phyloP scores from a whole-genome alignment of 2,888 invertebrate species.

The Netelia virgata region DNA sequence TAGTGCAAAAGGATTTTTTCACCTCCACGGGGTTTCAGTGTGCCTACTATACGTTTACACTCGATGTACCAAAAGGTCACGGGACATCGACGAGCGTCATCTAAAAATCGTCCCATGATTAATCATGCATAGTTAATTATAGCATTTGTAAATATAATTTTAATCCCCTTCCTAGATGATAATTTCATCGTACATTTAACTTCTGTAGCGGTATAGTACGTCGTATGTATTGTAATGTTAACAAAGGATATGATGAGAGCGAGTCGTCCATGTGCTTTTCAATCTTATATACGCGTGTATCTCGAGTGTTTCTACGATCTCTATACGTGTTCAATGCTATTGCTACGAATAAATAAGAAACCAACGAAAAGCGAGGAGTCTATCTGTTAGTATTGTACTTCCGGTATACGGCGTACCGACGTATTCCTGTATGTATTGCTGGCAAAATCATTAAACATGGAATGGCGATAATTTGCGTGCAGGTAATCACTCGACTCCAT shows the following conservation, averaged over 20 bases:
- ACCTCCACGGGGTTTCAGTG: not conserved
- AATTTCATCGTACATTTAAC: constrained; percentile 19
- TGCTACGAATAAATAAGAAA: constrained; percentile 51
- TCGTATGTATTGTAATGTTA: constrained; percentile 7
- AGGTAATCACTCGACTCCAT: constrained; percentile 9
- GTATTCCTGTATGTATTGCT: not conserved
- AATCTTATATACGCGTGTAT: not conserved
- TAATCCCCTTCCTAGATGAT: constrained; percentile 26
- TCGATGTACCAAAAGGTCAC: constrained; percentile 11
- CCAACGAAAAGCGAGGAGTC: not conserved
- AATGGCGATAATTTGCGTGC: constrained; percentile 1
- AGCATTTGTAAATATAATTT: constrained; percentile 67
- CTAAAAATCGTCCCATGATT: constrained; percentile 37
- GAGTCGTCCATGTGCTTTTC: constrained; percentile 7
- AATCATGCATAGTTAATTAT: constrained; percentile 50
- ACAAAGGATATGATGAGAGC: not conserved
- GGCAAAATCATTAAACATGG: constrained; percentile 16
- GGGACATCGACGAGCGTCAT: constrained; percentile 11
- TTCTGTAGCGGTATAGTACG: not conserved
- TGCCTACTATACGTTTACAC: not conserved
- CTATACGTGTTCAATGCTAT: constrained; percentile 36
- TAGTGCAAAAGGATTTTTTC: no score
- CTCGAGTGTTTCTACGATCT: constrained; percentile 24
- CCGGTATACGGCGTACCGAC: constrained; percentile 14
- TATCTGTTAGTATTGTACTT: constrained; percentile 7